Conservation (phyloP, 2,888 invertebrate species). For the Elmis aenea region DNA sequence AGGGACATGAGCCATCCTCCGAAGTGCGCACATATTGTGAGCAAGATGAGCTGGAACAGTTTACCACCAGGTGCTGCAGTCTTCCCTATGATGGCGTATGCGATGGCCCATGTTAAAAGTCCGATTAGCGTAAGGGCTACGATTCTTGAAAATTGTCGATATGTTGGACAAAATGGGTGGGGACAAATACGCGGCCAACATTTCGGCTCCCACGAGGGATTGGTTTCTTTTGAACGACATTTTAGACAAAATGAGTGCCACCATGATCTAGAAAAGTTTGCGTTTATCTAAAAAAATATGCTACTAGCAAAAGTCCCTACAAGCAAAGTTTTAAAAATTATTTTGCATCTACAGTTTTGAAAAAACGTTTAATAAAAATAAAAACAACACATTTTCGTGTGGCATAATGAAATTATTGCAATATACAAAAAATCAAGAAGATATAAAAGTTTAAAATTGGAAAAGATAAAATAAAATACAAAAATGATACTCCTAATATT, state of each 20-base stretch:
- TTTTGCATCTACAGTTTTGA: neutral
- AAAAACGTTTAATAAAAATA: too few relatives aligned
- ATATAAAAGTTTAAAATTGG: too few relatives aligned
- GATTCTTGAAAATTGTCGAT: constrained; percentile 75
- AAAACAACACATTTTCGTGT: too few relatives aligned
- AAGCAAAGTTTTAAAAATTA: neutral
- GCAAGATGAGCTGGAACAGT: constrained; percentile 69
- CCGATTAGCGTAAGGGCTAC: constrained; percentile 69
- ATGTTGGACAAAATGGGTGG: constrained; percentile 80
- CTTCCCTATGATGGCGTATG: constrained; percentile 70
- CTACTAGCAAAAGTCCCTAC: neutral
- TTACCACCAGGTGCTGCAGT: constrained; percentile 81
- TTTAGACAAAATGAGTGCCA: constrained; percentile 76
- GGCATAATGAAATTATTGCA: too few relatives aligned
- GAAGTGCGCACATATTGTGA: constrained; percentile 73
- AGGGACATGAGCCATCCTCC: constrained; percentile 78
- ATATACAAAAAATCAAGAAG: too few relatives aligned
- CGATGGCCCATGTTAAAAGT: constrained; percentile 68
- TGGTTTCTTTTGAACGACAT: constrained; percentile 66
- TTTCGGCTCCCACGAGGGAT: constrained; percentile 74
- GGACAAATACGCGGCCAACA: constrained; percentile 78
- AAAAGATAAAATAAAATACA: too few relatives aligned
- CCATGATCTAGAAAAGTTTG: constrained; percentile 69
- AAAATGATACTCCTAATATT: too few relatives aligned
- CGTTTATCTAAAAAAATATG: too few relatives aligned